Percentiles rank a stretch among this genome's conserved stretches.
Conservation (phyloP, 2,797 vertebrate genomes). For the Peromyscus attwateri region DNA sequence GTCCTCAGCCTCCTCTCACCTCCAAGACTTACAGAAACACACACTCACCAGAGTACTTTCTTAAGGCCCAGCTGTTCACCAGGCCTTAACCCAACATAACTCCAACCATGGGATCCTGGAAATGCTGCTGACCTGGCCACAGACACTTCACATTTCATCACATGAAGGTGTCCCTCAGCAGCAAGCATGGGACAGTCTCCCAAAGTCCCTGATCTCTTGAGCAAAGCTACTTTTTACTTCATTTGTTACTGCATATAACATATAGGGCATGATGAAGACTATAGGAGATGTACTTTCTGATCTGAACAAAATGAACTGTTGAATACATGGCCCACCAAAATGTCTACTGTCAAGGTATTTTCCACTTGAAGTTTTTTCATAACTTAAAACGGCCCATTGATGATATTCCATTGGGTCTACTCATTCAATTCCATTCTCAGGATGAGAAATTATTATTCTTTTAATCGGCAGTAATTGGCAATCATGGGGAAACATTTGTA, state of each 20-base stretch:
- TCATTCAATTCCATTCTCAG: conserved; percentile 34
- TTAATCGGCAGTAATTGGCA: not conserved
- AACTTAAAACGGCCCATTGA: conserved; percentile 10
- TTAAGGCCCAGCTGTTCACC: not conserved
- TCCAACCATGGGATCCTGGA: not conserved
- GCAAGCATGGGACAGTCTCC: not conserved
- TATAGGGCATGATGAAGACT: not conserved
- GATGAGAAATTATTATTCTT: conserved; percentile 16
- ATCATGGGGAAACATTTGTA: conserved; percentile 8
- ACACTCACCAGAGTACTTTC: not conserved
- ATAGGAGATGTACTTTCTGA: not conserved
- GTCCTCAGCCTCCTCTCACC: not conserved
- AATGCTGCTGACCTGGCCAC: not conserved
- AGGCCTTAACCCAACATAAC: not conserved
- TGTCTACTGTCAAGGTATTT: not conserved
- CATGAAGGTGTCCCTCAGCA: not conserved
- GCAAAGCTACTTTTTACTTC: not conserved
- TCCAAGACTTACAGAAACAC: conserved; percentile 11
- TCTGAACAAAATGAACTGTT: not conserved
- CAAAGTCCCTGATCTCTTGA: not conserved
- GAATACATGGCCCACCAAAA: not conserved
- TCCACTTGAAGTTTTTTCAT: not conserved
- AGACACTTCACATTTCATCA: not conserved
- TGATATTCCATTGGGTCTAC: not conserved
- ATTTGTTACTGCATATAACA: not conserved